Conservation (phyloP, 2,888 invertebrate genomes). For the Timema cristinae region DNA sequence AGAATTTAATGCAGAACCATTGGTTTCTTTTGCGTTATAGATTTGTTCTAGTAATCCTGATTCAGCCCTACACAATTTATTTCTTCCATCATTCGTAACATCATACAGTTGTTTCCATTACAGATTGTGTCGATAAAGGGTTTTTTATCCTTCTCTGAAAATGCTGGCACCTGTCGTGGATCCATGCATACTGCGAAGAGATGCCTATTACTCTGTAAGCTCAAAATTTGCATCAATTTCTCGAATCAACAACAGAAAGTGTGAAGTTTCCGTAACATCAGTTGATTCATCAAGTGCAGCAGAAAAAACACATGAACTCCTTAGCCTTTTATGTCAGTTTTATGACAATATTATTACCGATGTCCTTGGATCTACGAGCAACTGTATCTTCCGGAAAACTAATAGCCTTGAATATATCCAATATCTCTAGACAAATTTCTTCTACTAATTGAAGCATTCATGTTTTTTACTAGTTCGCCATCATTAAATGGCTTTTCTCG, state of each 20-base stretch:
- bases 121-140: background rate
- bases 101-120: background rate
- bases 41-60: background rate
- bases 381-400: background rate
- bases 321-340: background rate
- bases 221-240: conserved; percentile 2
- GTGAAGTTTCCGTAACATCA: conserved; percentile 10
- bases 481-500: conserved; percentile 10
- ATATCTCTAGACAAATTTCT: conserved; percentile 10
- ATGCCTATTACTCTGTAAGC: background rate
- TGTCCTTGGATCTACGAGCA: background rate
- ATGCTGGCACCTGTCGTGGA: background rate
- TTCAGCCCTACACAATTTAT: background rate
- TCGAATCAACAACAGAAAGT: background rate
- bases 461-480: conserved; percentile 1
- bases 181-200: conserved; percentile 17
- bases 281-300: background rate
- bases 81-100: conserved; percentile 7
- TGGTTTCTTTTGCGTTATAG: background rate
- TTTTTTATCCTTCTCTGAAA: conserved; percentile 6
- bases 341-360: background rate
- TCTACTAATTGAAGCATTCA: conserved; percentile 10
- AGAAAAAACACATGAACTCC: background rate
- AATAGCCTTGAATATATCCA: background rate
- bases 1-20: background rate